Evolutionary conservation across 1,140 invertebrate genomes (phyloP).

Genomic region (Drosophila rufa): DNA sequence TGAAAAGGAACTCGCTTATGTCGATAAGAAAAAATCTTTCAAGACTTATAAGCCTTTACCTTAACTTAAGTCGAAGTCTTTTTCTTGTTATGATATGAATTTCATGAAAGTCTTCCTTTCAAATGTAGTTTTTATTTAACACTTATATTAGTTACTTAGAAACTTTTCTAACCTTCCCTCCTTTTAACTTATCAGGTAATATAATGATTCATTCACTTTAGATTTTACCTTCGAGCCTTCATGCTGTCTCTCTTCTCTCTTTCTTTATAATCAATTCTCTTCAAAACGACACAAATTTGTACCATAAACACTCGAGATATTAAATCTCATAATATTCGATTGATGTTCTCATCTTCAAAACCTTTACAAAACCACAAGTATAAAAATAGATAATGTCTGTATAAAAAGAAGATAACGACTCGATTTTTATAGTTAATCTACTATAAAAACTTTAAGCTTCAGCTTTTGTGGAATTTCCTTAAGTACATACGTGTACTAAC

Average conservation of each 20-base stretch:
- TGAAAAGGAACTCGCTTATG: not conserved
- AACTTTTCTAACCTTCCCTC: not conserved
- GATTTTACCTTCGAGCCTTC: not conserved
- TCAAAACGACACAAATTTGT: conserved; percentile 11
- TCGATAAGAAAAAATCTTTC: not conserved
- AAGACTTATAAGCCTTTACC: not conserved
- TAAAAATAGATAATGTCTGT: not conserved
- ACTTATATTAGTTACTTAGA: not conserved
- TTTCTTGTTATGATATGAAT: not conserved
- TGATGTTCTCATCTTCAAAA: conserved; percentile 14
- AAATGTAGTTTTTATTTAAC: not conserved
- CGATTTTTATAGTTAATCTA: conserved; percentile 2
- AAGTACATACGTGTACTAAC: not conserved
- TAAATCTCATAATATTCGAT: conserved; percentile 13
- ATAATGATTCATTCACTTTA: not conserved
- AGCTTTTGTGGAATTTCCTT: not conserved
- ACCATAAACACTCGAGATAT: conserved; percentile 26
- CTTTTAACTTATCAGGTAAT: too few relatives aligned
- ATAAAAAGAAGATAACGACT: not conserved
- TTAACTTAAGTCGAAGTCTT: not conserved
- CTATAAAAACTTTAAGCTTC: not conserved
- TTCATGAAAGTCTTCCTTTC: not conserved
- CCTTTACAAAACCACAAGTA: not conserved
- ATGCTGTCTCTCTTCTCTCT: not conserved
- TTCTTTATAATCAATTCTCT: not conserved